A percentile compares a stretch with the other conserved stretches of the same genome.
Conservation (phyloP, 2,888 invertebrate species). For the Seira ritae region DNA sequence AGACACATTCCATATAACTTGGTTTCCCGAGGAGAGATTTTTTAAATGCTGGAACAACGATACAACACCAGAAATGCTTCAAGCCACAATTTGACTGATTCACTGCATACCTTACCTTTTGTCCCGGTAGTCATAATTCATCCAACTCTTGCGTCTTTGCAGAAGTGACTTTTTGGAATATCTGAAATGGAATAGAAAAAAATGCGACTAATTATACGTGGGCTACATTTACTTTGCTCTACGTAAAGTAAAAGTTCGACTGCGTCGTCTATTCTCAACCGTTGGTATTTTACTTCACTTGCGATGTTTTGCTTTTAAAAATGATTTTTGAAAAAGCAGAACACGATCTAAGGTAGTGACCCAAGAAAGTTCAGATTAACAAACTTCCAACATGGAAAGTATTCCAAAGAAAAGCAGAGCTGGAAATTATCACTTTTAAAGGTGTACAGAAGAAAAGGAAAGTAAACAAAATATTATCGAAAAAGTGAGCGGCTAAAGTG, state of each 20-base stretch:
- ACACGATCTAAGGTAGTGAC: no score
- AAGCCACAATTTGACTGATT: slow-evolving; percentile 5
- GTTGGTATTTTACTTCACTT: no score
- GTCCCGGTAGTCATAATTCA: neutral
- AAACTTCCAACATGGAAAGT: neutral
- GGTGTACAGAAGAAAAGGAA: slow-evolving; percentile 4
- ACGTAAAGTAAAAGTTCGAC: no score
- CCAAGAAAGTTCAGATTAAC: neutral
- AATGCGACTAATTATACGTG: no score
- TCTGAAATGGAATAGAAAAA: neutral
- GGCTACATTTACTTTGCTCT: no score
- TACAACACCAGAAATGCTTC: no score
- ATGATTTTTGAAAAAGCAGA: no score
- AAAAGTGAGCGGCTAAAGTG: neutral
- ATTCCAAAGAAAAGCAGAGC: neutral
- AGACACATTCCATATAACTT: neutral
- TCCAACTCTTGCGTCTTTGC: neutral
- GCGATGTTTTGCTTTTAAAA: no score
- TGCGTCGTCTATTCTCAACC: no score
- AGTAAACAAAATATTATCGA: neutral
- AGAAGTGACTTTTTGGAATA: neutral
- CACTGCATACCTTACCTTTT: slow-evolving; percentile 10
- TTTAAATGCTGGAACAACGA: no score
- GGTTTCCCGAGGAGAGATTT: neutral
- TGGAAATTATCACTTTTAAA: neutral